Percentiles rank a stretch among this genome's conserved stretches.
These are phyloP conservation scores for Ranitomeya imitator DNA, from an alignment of 2,113 vertebrate genomes.

Conservation along the genomic window DNA sequence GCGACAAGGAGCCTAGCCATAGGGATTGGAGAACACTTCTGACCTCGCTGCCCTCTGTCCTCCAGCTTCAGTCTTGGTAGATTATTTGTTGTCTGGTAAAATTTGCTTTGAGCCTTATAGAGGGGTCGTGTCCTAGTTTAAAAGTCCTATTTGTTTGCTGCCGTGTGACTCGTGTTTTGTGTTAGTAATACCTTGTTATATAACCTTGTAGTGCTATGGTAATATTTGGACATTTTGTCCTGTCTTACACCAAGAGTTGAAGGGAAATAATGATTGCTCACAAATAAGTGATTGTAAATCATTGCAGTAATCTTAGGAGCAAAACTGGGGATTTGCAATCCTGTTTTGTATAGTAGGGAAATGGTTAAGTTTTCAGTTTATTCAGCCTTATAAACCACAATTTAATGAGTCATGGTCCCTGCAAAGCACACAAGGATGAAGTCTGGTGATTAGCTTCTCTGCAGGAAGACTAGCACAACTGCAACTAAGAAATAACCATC, in stretches of 20 bases:
- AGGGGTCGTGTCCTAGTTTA: neutral
- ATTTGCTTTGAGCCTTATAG: neutral
- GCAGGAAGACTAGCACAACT: constrained; percentile 66
- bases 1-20: too few relatives aligned
- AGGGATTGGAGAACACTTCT: too few relatives aligned
- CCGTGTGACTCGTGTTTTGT: neutral
- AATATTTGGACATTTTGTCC: too few relatives aligned
- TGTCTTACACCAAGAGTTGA: neutral
- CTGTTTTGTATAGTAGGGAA: neutral
- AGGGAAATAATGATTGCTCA: neutral
- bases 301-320: neutral
- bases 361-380: constrained; percentile 73
- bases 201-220: too few relatives aligned
- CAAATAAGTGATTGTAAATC: too few relatives aligned
- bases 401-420: constrained; percentile 71
- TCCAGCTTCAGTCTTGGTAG: too few relatives aligned
- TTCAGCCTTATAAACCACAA: constrained; percentile 66
- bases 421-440: constrained; percentile 44
- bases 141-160: neutral
- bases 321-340: constrained; percentile 31
- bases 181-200: neutral
- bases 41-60: too few relatives aligned
- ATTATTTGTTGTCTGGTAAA: neutral
- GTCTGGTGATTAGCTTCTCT: constrained; percentile 71
- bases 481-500: constrained; percentile 70